These are phyloP conservation scores for Agonopterix heracliana DNA, from an alignment of 2,888 invertebrate species.

Conservation along the genomic window DNA sequence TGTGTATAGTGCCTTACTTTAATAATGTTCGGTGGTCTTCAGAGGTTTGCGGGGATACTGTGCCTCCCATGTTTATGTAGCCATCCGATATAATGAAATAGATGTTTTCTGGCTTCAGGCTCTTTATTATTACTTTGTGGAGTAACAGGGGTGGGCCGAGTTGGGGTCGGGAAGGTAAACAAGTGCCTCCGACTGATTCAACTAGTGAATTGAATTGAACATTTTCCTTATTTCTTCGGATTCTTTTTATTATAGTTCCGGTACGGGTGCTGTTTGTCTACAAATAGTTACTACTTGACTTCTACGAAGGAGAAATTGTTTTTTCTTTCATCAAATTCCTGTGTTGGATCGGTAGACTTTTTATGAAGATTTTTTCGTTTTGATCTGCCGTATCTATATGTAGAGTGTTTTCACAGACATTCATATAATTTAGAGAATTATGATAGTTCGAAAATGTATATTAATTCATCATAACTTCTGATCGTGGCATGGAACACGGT, in stretches of 20 bases:
- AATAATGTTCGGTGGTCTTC: constrained; percentile 66
- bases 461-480: no score
- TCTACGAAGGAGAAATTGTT: constrained; percentile 3
- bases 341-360: no score
- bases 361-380: no score
- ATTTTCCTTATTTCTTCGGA: constrained; percentile 44
- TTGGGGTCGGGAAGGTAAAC: constrained; percentile 63
- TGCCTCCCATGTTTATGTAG: constrained; percentile 56
- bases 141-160: constrained; percentile 46
- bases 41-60: constrained; percentile 57
- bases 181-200: constrained; percentile 61
- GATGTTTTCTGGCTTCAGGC: constrained; percentile 75
- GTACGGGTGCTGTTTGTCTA: constrained; percentile 15
- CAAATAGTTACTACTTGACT: constrained; percentile 12
- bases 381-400: background rate
- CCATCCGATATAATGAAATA: constrained; percentile 61
- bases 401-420: background rate
- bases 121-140: constrained; percentile 72
- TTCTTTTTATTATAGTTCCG: constrained; percentile 31
- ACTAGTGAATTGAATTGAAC: constrained; percentile 53
- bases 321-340: background rate
- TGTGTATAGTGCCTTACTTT: constrained; percentile 64
- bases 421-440: no score
- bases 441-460: no score
- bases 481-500: constrained; percentile 1